These are phyloP conservation scores for Sphaeridia pumilis DNA, from an alignment of 2,888 invertebrate species.

Conservation along the genomic window DNA sequence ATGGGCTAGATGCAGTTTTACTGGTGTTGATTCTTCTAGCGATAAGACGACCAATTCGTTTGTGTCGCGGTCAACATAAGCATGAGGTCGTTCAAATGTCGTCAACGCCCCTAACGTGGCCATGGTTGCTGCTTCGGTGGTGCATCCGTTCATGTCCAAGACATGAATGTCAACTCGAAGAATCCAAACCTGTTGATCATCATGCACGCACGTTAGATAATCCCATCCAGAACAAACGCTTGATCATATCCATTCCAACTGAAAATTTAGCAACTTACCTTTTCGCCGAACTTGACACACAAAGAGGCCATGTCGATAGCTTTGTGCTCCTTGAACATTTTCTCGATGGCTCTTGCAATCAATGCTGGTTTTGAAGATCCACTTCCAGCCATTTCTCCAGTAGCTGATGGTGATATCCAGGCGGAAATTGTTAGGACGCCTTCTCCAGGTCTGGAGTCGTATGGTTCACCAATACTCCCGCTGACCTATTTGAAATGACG, in stretches of 20 bases:
- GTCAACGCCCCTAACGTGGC: slow-evolving; percentile 30
- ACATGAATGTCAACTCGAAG: slow-evolving; percentile 31
- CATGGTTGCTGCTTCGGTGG: slow-evolving; percentile 29
- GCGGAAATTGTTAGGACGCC: slow-evolving; percentile 31
- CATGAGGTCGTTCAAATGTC: slow-evolving; percentile 30
- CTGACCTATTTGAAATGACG: no score
- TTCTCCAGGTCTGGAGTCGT: slow-evolving; percentile 33
- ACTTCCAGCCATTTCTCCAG: slow-evolving; percentile 31
- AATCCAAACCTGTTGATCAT: slow-evolving; percentile 32
- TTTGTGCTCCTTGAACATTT: slow-evolving; percentile 31
- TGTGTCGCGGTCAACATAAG: slow-evolving; percentile 26
- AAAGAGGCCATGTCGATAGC: slow-evolving; percentile 32
- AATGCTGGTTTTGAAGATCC: slow-evolving; percentile 28
- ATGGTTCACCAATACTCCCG: slow-evolving; percentile 29
- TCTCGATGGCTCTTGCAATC: slow-evolving; percentile 29
- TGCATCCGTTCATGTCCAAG: slow-evolving; percentile 33
- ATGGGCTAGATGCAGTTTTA: slow-evolving; percentile 29
- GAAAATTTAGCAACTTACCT: slow-evolving; percentile 22
- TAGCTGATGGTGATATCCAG: slow-evolving; percentile 34
- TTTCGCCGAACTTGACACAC: slow-evolving; percentile 35
- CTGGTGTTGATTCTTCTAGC: slow-evolving; percentile 26
- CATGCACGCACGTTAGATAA: no score
- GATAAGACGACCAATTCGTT: slow-evolving; percentile 23
- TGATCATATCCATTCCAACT: no score
- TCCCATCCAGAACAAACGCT: no score